Base-by-base conservation (phyloP, 2,113 vertebrate genomes). In the Lucifuga dentata region DNA sequence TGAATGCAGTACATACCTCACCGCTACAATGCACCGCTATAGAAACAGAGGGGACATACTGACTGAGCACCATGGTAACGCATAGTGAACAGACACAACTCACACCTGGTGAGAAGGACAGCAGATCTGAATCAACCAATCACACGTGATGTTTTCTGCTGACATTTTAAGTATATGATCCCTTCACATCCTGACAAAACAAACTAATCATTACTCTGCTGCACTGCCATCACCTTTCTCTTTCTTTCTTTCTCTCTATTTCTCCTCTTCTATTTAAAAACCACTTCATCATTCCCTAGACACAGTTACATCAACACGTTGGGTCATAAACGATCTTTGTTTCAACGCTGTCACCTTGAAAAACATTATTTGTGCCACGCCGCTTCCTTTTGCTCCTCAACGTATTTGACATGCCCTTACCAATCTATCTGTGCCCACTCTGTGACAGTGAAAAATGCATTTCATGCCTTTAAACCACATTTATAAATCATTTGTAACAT, bases 251-350 rank as follows among this genome's bases (percentile, higher is more conserved):
- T 40, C 52, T n/a, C n/a, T n/a, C n/a, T n/a, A n/a, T 51, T 45
- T 52, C 16, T 66, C 36, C 5, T 52, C 10, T 17, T 36, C 0
- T 5, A 15, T 80, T 50, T 63, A 41, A 43, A 57, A 38, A 20
- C 35, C 53, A 3, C 71, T 81, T 60, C 52, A 76, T 87, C 83
- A 60, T 73, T 56, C 16, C 5, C 56, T 24, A 56, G 64, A 75
- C 33, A 73, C 62, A 58, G 39, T 66, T 70, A 78, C 73, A 63
- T 58, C 44, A 60, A 56, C 20, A 21, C 40, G 23, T 35, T 66
- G 40, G 43, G 13, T 32, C 49, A 36, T 3, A 2, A 45, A 44
- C 11, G 6, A 45, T 49, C 72, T 67, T 58, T 49, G 62, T 62
- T 61, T 79, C 52, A 6, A 26, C 24, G 11, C 71, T 44, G 71